A percentile compares a stretch with the other conserved stretches of the same genome.
phyloP scores from a whole-genome alignment of 53 echinoderm and acorn worm species.

The Mesocentrotus franciscanus region DNA sequence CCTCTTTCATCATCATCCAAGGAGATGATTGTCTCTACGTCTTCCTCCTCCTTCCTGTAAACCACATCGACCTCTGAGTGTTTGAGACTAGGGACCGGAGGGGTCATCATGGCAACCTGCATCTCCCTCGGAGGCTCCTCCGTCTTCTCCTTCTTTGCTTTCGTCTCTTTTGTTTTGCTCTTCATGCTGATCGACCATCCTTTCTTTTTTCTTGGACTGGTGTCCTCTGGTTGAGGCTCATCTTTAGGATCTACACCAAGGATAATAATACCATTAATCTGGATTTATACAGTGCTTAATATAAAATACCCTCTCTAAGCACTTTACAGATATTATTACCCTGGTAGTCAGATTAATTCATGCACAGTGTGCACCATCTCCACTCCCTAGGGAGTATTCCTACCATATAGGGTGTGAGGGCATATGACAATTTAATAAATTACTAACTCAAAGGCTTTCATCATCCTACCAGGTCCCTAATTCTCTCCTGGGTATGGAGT shows the following conservation, averaged over 20 bases:
- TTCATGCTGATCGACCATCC: slow-evolving; percentile 63
- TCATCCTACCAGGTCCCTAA: no score
- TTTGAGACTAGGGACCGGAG: slow-evolving; percentile 24
- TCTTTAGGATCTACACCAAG: neutral
- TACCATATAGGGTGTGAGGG: neutral
- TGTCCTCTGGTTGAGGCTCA: neutral
- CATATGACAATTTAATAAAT: no score
- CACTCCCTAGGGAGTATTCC: no score
- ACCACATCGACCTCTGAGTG: slow-evolving; percentile 50
- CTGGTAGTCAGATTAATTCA: no score
- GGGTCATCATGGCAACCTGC: slow-evolving; percentile 44
- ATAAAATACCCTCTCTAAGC: no score
- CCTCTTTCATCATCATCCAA: slow-evolving; percentile 26
- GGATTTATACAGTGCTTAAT: no score
- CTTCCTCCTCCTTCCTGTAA: neutral
- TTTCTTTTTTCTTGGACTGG: slow-evolving; percentile 48
- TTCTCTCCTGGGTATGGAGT: no score
- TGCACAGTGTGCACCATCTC: no score
- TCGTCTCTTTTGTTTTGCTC: slow-evolving; percentile 60
- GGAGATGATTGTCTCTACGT: slow-evolving; percentile 41
- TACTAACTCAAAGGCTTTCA: no score
- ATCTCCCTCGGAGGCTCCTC: slow-evolving; percentile 17
- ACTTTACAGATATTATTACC: no score
- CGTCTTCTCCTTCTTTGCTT: slow-evolving; percentile 41
- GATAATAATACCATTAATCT: neutral